Evolutionary conservation across 2,113 vertebrate genomes (phyloP).

Genomic region (Catharus minimus): DNA sequence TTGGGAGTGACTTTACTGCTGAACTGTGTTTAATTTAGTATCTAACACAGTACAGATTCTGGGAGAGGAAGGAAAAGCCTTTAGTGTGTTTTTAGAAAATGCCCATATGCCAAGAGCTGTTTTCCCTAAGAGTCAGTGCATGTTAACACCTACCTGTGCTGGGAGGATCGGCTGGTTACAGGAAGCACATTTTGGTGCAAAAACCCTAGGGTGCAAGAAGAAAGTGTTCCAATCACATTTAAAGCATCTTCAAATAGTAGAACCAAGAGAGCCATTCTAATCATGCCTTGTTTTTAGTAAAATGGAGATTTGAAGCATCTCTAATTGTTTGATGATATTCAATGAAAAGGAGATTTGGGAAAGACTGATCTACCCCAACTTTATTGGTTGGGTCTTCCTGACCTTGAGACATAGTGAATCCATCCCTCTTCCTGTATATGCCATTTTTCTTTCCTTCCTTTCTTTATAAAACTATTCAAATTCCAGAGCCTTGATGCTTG

Average conservation of each 20-base stretch:
- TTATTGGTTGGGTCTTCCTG: neutral
- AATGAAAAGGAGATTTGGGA: neutral
- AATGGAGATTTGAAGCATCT: neutral
- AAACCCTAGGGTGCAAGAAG: constrained; percentile 80
- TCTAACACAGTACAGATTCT: neutral
- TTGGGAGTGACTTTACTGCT: neutral
- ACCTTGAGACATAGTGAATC: neutral
- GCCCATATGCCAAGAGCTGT: neutral
- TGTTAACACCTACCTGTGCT: constrained; percentile 83
- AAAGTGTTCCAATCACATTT: neutral
- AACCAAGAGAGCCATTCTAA: neutral
- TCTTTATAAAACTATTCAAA: neutral
- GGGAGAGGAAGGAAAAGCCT: neutral
- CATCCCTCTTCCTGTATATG: neutral
- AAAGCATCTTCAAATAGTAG: neutral
- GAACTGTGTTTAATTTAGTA: neutral
- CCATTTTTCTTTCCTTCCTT: neutral
- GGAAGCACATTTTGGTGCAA: constrained; percentile 97
- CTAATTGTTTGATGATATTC: neutral
- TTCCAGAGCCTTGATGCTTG: neutral
- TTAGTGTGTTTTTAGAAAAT: neutral
- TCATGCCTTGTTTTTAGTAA: neutral
- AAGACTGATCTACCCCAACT: neutral
- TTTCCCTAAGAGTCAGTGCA: neutral
- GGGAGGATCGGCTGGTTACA: constrained; percentile 96